Evolutionary conservation across 2,888 invertebrate genomes (phyloP).

Genomic region (Pasiphila rectangulata): DNA sequence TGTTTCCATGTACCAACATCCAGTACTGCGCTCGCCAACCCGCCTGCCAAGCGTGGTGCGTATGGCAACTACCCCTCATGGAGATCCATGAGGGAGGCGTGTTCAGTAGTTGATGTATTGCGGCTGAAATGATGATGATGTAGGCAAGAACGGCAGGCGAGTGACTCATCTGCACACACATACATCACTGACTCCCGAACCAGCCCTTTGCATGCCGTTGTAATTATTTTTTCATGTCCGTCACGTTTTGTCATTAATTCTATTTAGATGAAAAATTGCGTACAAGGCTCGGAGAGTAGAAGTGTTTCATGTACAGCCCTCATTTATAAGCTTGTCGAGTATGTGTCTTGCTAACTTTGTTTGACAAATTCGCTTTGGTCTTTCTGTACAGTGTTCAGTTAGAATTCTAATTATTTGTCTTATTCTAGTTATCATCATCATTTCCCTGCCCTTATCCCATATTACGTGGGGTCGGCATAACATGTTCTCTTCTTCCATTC

Average conservation of each 20-base stretch:
- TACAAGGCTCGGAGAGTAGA: constrained; percentile 11
- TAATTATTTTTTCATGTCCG: constrained; percentile 41
- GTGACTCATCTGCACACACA: background rate
- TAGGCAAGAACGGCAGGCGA: too few relatives aligned
- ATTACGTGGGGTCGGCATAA: too few relatives aligned
- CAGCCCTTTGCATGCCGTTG: constrained; percentile 62
- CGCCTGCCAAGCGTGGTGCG: too few relatives aligned
- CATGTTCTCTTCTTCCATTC: too few relatives aligned
- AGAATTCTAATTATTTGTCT: background rate
- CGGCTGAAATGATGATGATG: too few relatives aligned
- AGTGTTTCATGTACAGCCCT: constrained; percentile 7
- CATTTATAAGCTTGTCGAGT: constrained; percentile 9
- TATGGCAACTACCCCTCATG: too few relatives aligned
- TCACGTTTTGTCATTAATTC: constrained; percentile 30
- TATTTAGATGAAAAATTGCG: constrained; percentile 28
- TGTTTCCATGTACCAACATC: too few relatives aligned
- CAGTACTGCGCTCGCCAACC: too few relatives aligned
- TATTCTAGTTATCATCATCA: too few relatives aligned
- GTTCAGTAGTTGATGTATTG: too few relatives aligned
- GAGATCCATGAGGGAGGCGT: too few relatives aligned
- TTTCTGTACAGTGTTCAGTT: background rate
- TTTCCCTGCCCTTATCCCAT: too few relatives aligned
- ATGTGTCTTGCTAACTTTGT: background rate
- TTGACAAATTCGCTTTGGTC: background rate
- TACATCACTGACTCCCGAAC: constrained; percentile 33